Conservation (phyloP, 37 sponge, comb jelly and placozoan species). For the Bolinopsis microptera region DNA sequence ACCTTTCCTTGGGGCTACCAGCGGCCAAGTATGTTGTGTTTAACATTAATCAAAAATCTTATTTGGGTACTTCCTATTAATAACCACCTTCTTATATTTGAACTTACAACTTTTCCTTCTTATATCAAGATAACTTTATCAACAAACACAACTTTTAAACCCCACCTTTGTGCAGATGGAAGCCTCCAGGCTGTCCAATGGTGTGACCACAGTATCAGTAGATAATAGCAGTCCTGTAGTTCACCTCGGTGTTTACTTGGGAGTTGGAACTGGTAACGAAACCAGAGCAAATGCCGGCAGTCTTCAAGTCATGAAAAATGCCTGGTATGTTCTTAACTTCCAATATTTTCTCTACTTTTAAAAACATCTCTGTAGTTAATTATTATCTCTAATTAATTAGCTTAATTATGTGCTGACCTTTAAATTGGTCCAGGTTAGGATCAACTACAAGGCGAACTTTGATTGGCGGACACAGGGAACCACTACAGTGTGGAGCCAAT, state of each 20-base stretch:
- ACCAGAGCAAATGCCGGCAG: constrained; percentile 11
- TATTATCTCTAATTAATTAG: no score
- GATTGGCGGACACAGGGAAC: constrained; percentile 56
- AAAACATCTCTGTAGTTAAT: no score
- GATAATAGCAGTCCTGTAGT: constrained; percentile 17
- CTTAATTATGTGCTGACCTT: no score
- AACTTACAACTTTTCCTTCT: no score
- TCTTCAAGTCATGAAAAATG: constrained; percentile 18
- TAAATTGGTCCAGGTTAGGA: constrained; percentile 39
- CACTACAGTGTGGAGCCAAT: constrained; percentile 59
- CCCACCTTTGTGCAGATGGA: neutral
- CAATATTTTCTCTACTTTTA: no score
- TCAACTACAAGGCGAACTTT: constrained; percentile 28
- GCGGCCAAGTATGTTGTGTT: neutral
- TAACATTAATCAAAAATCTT: no score
- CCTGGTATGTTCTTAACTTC: constrained; percentile 36
- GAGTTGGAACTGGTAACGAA: constrained; percentile 38
- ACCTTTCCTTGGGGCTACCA: constrained; percentile 8
- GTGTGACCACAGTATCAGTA: constrained; percentile 50
- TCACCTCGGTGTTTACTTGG: constrained; percentile 59
- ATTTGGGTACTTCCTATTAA: no score
- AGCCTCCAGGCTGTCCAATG: constrained; percentile 9
- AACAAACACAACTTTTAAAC: no score
- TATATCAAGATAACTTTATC: no score
- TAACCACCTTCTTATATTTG: no score